Base-by-base conservation (phyloP, 2,888 invertebrate species). In the Drosophila tanythrix region DNA sequence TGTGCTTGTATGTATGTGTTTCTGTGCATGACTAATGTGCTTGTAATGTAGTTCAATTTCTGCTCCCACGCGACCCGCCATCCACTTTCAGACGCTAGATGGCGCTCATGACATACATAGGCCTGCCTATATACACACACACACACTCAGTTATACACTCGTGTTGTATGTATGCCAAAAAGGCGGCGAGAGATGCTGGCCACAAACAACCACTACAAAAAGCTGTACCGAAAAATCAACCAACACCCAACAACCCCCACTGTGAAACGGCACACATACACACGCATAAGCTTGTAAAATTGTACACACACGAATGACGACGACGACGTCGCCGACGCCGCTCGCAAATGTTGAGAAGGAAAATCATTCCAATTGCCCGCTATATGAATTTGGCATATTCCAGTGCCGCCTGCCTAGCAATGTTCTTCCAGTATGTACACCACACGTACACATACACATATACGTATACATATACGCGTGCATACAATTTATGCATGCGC, bases 21-120 rank as follows among this genome's bases (percentile, higher is more conserved):
- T 50, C 35, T 51, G 27, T 71, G 76, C 59, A 81, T 82, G 82
- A 82, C 81, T 82, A 82, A 82, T 82, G 79, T 75, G 62, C 53
- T 68, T 77, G 81, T 61, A 84, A 88, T 86, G 78, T 87, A 87
- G 88, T 86, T 79, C 81, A 88, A 79, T 79, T 82, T 69, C 68
- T 72, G 61, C 79, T 79, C 78, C 78, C 78, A 79, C 79, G 78
- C 78, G 72, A 72, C 57, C 64, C 40, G 64, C n/a, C 56, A 57
- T 56, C 57, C 63, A 55, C 67, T 66, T 70, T 71, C 70, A 73
- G 78, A 74, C 82, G 74, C 59, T 87, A 84, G 83, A 82, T 84
- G 83, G 71, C 86, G 84, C 86, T 88, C 87, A 86, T 88, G 87
- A 88, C 87, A 88, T 88, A 88, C 84, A 87, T 87, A 83, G 79